phyloP scores from a whole-genome alignment of 2,113 vertebrate genomes.

The Coptodon rendalli region DNA sequence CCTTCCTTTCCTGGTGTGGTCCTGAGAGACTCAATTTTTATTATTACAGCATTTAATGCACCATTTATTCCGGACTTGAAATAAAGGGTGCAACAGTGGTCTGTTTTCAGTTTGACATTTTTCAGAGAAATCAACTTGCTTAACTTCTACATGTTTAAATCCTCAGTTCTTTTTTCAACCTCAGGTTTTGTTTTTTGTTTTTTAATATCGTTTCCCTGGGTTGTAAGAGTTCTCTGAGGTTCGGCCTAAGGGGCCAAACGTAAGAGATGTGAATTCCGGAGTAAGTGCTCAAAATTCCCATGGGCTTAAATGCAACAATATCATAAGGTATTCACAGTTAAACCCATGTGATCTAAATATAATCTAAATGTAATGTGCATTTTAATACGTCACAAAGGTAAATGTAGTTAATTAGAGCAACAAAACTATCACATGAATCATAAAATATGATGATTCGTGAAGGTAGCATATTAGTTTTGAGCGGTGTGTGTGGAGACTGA shows the following conservation, averaged over 20 bases:
- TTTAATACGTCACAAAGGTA: not conserved
- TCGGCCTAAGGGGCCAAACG: not conserved
- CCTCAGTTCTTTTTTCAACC: not conserved
- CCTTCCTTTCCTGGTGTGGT: not conserved
- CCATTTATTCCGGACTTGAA: rapidly evolving
- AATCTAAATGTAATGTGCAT: not conserved
- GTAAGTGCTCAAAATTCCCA: not conserved
- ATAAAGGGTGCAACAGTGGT: not conserved
- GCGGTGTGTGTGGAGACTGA: not conserved
- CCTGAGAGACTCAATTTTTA: not conserved
- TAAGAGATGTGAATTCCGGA: not conserved
- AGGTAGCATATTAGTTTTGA: not conserved
- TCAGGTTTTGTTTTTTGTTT: rapidly evolving
- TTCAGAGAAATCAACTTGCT: rapidly evolving
- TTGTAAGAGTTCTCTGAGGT: not conserved
- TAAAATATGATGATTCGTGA: not conserved
- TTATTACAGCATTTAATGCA: not conserved
- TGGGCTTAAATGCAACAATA: not conserved
- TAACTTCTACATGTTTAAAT: not conserved
- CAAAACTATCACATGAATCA: rapidly evolving
- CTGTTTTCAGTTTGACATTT: not conserved
- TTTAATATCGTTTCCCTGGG: rapidly evolving
- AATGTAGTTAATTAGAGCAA: not conserved
- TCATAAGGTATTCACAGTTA: not conserved
- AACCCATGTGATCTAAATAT: not conserved